phyloP scores from a whole-genome alignment of 1,140 invertebrate genomes.

The Drosophila chauvacae region DNA sequence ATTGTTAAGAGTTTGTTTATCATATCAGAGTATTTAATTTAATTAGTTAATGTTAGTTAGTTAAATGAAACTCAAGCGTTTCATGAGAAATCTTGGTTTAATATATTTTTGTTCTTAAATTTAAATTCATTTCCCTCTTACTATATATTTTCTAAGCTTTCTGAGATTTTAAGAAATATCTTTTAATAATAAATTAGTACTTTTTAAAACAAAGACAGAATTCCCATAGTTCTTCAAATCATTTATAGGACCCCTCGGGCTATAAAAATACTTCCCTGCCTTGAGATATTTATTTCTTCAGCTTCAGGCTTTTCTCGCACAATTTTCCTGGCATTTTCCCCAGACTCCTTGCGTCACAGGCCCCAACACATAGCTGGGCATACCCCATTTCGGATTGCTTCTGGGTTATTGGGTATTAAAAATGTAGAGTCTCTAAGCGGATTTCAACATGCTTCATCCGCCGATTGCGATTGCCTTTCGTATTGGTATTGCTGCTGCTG shows the following conservation, averaged over 20 bases:
- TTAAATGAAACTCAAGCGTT: no score
- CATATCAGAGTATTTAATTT: no score
- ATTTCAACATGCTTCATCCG: constrained; percentile 53
- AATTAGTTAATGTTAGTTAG: no score
- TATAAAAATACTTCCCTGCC: not conserved
- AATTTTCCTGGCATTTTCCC: constrained; percentile 3
- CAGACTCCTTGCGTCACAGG: not conserved
- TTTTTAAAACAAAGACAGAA: not conserved
- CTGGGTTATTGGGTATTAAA: constrained; percentile 51
- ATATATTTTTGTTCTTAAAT: no score
- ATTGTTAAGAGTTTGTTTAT: not conserved
- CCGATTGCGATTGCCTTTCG: constrained; percentile 40
- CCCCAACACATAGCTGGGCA: constrained; percentile 4
- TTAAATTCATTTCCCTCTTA: no score
- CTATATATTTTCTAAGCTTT: no score
- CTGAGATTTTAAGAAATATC: no score
- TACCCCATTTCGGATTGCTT: constrained; percentile 22
- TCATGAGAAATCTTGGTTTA: no score
- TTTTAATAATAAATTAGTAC: not conserved
- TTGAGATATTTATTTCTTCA: not conserved
- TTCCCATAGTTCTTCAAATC: not conserved
- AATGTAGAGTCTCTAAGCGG: constrained; percentile 53
- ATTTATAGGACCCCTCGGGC: not conserved
- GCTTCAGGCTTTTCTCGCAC: not conserved
- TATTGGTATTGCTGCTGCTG: constrained; percentile 29